phyloP scores from a whole-genome alignment of 2,888 invertebrate genomes.

The Eristalis pertinax region DNA sequence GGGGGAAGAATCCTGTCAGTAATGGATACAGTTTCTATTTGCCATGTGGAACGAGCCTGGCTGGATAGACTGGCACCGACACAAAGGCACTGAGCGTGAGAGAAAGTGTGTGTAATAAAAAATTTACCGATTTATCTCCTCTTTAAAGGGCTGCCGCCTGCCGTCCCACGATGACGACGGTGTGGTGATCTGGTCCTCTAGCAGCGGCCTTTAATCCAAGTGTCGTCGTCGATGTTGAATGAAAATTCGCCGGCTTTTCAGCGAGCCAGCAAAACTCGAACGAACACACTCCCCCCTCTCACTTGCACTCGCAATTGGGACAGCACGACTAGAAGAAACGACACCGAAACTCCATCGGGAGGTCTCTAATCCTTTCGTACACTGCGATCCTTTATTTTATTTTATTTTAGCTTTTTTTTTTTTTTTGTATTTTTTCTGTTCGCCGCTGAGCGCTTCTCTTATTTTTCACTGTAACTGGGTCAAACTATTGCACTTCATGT shows the following conservation, averaged over 20 bases:
- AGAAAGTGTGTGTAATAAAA: background rate
- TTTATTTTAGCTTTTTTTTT: constrained; percentile 14
- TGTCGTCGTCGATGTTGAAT: constrained; percentile 31
- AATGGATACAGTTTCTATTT: background rate
- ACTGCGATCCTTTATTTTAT: constrained; percentile 23
- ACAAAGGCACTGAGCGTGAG: background rate
- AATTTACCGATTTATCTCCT: constrained; percentile 36
- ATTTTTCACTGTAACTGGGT: constrained; percentile 71
- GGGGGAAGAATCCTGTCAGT: constrained; percentile 17
- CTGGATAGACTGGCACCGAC: background rate
- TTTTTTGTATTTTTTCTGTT: constrained; percentile 13
- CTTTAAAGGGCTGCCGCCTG: background rate
- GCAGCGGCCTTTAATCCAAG: constrained; percentile 42
- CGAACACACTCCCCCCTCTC: background rate
- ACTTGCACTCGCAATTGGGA: background rate
- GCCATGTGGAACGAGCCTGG: background rate
- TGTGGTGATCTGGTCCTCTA: too few relatives aligned
- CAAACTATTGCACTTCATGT: constrained; percentile 71
- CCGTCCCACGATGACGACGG: background rate
- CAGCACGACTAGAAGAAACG: background rate
- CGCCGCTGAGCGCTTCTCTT: constrained; percentile 17
- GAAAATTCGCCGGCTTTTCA: constrained; percentile 48
- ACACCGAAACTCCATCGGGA: constrained; percentile 64
- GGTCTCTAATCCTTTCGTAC: constrained; percentile 63
- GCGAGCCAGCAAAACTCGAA: background rate